Conservation (phyloP, 1,140 invertebrate species). For the Stegodyphus mimosarum region DNA sequence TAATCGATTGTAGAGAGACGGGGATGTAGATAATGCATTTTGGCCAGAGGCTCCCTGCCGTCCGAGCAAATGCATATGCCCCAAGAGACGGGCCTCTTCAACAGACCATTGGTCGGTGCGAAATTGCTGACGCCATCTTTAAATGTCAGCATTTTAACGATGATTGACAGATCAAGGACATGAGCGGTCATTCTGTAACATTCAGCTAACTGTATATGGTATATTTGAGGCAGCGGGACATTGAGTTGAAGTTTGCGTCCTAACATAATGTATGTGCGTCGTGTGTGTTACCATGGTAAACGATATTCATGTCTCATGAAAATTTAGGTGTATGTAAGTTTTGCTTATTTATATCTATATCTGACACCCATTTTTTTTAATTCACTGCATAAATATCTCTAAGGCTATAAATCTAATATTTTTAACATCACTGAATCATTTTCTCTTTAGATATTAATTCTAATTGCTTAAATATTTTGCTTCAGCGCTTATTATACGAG, state of each 20-base stretch:
- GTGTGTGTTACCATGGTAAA: no score
- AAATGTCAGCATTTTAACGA: slow-evolving; percentile 46
- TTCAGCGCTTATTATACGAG: no score
- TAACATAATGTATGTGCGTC: no score
- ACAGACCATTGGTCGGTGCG: slow-evolving; percentile 20
- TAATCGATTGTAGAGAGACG: background rate
- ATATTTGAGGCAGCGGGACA: slow-evolving; percentile 8
- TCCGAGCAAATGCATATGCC: background rate
- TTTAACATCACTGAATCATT: no score
- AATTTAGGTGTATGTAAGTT: no score
- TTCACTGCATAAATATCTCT: no score
- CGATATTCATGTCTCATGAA: no score
- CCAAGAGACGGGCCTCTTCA: background rate
- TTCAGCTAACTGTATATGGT: background rate
- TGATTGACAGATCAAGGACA: slow-evolving; percentile 42
- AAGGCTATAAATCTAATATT: no score
- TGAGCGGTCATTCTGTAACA: background rate
- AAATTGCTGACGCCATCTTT: slow-evolving; percentile 21
- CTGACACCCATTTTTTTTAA: no score
- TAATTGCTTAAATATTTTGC: no score
- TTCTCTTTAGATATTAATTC: no score
- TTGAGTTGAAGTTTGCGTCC: background rate
- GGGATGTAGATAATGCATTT: slow-evolving; percentile 9
- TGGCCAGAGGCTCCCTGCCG: background rate
- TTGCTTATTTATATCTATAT: no score